phyloP scores from a whole-genome alignment of 2,797 vertebrate species.

The Ptychadena robeensis region DNA sequence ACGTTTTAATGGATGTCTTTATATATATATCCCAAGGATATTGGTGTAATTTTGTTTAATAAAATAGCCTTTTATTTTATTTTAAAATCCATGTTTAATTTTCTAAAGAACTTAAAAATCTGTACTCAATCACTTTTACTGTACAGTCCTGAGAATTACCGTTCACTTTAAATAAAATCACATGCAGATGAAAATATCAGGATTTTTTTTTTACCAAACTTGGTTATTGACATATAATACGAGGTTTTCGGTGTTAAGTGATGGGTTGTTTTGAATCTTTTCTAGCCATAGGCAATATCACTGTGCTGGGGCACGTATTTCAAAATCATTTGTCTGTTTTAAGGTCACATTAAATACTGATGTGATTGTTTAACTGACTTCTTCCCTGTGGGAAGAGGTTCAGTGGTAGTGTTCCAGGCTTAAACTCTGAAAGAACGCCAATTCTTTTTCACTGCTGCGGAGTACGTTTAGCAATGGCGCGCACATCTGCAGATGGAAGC shows the following conservation, averaged over 20 bases:
- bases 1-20: too few relatives aligned
- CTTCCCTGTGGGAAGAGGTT: slow-evolving; percentile 42
- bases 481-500: slow-evolving; percentile 10
- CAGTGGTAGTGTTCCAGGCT: slow-evolving; percentile 43
- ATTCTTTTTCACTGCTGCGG: slow-evolving; percentile 13
- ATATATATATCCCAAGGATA: too few relatives aligned
- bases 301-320: not conserved
- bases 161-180: too few relatives aligned
- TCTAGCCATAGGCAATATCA: slow-evolving; percentile 21
- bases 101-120: too few relatives aligned
- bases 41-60: too few relatives aligned
- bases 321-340: slow-evolving; percentile 22
- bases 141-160: too few relatives aligned
- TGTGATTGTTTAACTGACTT: slow-evolving; percentile 48
- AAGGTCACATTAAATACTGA: slow-evolving; percentile 31
- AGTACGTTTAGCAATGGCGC: slow-evolving; percentile 19
- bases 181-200: not conserved
- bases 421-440: slow-evolving; percentile 38
- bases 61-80: too few relatives aligned
- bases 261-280: slow-evolving; percentile 13
- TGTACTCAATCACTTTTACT: too few relatives aligned
- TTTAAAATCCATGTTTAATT: too few relatives aligned
- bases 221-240: not conserved
- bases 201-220: not conserved
- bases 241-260: not conserved